These are phyloP conservation scores for Lateolabrax maculatus DNA, from an alignment of 2,797 vertebrate genomes.

Conservation along the genomic window DNA sequence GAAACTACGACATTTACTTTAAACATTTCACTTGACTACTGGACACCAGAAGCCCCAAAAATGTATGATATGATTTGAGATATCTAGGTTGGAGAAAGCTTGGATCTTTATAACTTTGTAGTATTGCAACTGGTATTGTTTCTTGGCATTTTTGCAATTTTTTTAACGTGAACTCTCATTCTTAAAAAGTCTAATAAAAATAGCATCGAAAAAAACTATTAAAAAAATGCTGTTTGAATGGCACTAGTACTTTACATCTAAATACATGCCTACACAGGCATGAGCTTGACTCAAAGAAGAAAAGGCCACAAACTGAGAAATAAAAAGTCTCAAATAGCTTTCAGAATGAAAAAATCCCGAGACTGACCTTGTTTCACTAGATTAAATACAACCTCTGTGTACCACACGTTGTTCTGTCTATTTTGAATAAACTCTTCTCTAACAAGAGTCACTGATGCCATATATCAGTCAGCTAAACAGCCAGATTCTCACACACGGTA, in stretches of 20 bases:
- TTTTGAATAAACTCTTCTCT: conserved; percentile 41
- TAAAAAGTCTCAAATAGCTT: conserved; percentile 25
- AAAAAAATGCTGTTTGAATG: neutral
- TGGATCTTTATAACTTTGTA: neutral
- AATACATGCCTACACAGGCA: neutral
- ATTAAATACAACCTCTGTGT: conserved; percentile 12
- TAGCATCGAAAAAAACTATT: neutral
- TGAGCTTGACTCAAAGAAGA: neutral
- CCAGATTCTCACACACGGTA: conserved; percentile 47
- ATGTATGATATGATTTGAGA: neutral
- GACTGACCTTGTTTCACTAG: conserved; percentile 5
- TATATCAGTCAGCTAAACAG: conserved; percentile 67
- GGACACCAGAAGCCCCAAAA: neutral
- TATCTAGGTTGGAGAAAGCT: neutral
- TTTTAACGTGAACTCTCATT: neutral
- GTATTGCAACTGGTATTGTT: neutral
- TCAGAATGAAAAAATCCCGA: conserved; percentile 23
- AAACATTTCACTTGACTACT: no score
- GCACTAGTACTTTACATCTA: neutral
- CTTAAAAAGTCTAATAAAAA: neutral
- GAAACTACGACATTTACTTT: neutral
- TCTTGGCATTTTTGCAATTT: neutral
- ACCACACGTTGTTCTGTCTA: conserved; percentile 38
- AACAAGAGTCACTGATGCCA: conserved; percentile 35
- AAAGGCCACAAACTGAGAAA: conserved; percentile 5